Percentiles rank a stretch among this genome's conserved stretches.
Conservation (phyloP, 1,140 invertebrate genomes). For the Streblospio benedicti region DNA sequence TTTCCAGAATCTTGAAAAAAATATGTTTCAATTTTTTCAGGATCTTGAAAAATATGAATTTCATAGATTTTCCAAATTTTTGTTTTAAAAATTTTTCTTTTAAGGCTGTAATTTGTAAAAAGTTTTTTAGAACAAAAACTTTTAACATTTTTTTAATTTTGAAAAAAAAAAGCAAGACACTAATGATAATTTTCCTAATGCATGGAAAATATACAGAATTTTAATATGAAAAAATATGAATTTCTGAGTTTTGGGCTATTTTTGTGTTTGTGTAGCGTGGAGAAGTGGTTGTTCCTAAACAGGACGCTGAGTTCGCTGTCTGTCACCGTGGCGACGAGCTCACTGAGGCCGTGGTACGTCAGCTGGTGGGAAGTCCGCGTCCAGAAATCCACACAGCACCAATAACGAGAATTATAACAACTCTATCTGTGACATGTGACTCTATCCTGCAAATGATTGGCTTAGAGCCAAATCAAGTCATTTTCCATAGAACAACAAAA, state of each 20-base stretch:
- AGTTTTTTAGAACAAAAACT: too few relatives aligned
- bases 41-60: too few relatives aligned
- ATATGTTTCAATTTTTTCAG: too few relatives aligned
- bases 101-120: too few relatives aligned
- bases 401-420: too few relatives aligned
- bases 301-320: constrained; percentile 54
- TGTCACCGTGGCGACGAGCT: constrained; percentile 48
- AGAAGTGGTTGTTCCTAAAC: constrained; percentile 59
- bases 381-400: constrained; percentile 53
- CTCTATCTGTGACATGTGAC: too few relatives aligned
- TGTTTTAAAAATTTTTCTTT: too few relatives aligned
- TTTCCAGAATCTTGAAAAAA: too few relatives aligned
- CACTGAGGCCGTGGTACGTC: constrained; percentile 54
- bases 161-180: background rate
- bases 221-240: background rate
- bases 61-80: too few relatives aligned
- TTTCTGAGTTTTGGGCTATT: constrained; percentile 27
- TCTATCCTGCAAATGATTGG: too few relatives aligned
- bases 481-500: background rate
- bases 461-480: background rate
- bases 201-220: background rate
- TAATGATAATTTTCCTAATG: background rate
- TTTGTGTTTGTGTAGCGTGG: constrained; percentile 52
- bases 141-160: background rate
- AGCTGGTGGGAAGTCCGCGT: constrained; percentile 53